Conservation (phyloP, 2,113 vertebrate genomes). For the Marmota monax region DNA sequence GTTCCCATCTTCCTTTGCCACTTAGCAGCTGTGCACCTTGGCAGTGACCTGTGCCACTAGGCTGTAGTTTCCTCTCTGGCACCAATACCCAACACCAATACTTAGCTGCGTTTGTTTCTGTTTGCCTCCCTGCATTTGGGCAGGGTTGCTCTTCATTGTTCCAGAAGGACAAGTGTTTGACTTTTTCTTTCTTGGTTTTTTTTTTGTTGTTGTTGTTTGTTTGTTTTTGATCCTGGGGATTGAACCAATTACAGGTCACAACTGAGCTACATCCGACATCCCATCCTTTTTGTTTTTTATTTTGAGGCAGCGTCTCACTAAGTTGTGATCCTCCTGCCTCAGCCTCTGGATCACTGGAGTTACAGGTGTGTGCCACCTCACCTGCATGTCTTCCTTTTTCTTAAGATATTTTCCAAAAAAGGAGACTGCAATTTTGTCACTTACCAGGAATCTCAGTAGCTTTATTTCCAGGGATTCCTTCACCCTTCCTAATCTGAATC, state of each 20-base stretch:
- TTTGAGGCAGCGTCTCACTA: too few relatives aligned
- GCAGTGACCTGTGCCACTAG: background rate
- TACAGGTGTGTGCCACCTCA: too few relatives aligned
- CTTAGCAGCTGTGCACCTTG: background rate
- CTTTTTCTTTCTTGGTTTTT: background rate
- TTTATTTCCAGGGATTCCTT: constrained; percentile 15
- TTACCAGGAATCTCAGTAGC: background rate
- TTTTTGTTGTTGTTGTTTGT: too few relatives aligned
- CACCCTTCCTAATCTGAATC: background rate
- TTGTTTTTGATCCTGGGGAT: too few relatives aligned
- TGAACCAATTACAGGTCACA: too few relatives aligned
- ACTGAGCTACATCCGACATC: too few relatives aligned
- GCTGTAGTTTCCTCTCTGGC: background rate
- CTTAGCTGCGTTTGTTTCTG: background rate
- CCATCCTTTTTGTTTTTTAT: too few relatives aligned
- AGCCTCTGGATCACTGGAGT: too few relatives aligned
- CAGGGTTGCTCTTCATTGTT: background rate
- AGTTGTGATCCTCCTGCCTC: too few relatives aligned
- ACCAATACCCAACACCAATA: background rate
- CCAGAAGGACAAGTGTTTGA: background rate
- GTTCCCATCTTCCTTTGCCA: background rate
- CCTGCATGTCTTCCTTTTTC: background rate
- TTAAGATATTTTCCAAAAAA: constrained; percentile 40
- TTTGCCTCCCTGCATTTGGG: background rate
- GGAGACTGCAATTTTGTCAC: background rate